Conservation (phyloP, 2,797 vertebrate species). For the Sebastes minor region DNA sequence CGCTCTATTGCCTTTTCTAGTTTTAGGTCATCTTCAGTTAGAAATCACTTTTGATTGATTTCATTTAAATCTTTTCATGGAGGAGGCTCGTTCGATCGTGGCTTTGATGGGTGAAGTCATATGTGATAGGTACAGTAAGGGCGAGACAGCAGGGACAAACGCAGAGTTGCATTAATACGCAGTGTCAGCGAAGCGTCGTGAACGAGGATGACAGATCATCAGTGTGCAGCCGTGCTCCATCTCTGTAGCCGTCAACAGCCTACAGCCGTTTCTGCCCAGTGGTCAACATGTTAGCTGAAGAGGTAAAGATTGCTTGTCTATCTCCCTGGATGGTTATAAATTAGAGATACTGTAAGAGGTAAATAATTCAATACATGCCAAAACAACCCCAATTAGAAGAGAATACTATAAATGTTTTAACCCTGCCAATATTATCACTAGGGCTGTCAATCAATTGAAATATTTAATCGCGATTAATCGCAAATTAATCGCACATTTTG, state of each 20-base stretch:
- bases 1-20: not conserved
- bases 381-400: not conserved
- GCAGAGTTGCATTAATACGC: constrained; percentile 2
- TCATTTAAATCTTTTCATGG: not conserved
- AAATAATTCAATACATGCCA: not conserved
- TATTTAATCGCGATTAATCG: too few relatives aligned
- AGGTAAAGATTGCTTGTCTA: constrained; percentile 3
- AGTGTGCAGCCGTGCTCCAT: constrained; percentile 19
- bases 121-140: constrained; percentile 15
- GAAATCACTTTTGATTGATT: constrained; percentile 10
- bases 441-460: too few relatives aligned
- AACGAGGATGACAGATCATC: constrained; percentile 44
- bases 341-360: not conserved
- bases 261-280: constrained; percentile 4
- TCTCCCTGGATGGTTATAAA: not conserved
- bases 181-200: constrained; percentile 43
- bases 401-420: not conserved
- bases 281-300: constrained; percentile 37
- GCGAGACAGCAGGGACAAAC: constrained; percentile 12
- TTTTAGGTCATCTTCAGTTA: not conserved
- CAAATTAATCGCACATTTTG: too few relatives aligned
- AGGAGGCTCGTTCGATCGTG: not conserved
- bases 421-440: not conserved
- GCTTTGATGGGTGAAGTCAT: constrained; percentile 9
- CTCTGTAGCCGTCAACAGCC: constrained; percentile 28